A percentile compares a stretch with the other conserved stretches of the same genome.
Conservation (phyloP, 2,113 vertebrate genomes). For the Otolemur garnettii region DNA sequence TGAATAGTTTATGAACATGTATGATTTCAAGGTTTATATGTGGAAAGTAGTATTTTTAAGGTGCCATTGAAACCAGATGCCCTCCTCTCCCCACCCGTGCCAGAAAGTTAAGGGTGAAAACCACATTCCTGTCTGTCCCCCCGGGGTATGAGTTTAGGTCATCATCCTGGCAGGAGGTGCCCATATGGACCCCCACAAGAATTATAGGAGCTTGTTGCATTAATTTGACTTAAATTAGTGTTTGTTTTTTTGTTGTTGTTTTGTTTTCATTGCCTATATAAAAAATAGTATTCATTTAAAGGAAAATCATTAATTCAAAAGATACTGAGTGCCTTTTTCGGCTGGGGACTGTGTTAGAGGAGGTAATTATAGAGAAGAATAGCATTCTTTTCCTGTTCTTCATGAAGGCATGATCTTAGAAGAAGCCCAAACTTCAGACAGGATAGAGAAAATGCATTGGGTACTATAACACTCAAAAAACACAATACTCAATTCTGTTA, state of each 20-base stretch:
- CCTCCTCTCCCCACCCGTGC: not conserved
- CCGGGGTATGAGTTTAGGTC: not conserved
- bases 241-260: slow-evolving; percentile 2
- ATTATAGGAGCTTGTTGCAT: not conserved
- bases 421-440: slow-evolving; percentile 8
- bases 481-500: not conserved
- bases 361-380: not conserved
- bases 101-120: not conserved
- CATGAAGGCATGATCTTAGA: not conserved
- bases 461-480: not conserved
- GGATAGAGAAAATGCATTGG: not conserved
- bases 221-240: not conserved
- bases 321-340: not conserved
- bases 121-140: not conserved
- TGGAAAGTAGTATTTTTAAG: slow-evolving; percentile 40
- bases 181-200: not conserved
- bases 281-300: slow-evolving; percentile 14
- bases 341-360: not conserved
- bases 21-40: slow-evolving; percentile 59
- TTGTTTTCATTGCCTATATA: not conserved
- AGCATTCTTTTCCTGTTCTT: not conserved
- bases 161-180: not conserved
- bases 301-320: not conserved
- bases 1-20: slow-evolving; percentile 69
- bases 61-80: not conserved